Conservation (phyloP, 2,888 invertebrate species). For the Cheilosia vernalis region DNA sequence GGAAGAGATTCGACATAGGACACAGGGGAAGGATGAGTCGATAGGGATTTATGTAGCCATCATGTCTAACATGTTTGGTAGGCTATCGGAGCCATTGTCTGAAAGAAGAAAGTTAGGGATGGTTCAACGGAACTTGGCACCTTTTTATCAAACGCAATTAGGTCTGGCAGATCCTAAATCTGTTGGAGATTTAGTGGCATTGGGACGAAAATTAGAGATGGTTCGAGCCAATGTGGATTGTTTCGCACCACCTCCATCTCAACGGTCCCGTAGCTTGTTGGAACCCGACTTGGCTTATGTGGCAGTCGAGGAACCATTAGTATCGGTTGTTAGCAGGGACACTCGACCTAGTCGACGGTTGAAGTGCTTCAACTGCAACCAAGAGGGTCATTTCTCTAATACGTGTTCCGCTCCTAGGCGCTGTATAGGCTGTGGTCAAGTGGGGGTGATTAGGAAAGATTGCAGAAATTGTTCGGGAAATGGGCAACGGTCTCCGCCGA, state of each 20-base stretch:
- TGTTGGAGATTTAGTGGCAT: not conserved
- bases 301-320: not conserved
- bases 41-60: constrained; percentile 9
- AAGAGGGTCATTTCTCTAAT: not conserved
- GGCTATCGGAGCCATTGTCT: constrained; percentile 9
- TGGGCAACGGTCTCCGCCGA: not conserved
- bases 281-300: not conserved
- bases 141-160: constrained; percentile 1
- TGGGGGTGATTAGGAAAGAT: not conserved
- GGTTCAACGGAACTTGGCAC: not conserved
- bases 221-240: not conserved
- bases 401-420: not conserved
- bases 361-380: not conserved
- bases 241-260: too few species aligned
- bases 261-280: too few species aligned
- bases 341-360: not conserved
- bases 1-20: constrained; percentile 15
- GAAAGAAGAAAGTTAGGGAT: not conserved
- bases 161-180: not conserved
- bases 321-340: not conserved
- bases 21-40: constrained; percentile 7
- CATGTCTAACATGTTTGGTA: constrained; percentile 3
- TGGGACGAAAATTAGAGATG: not conserved
- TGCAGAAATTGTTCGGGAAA: constrained; percentile 1
- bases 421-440: not conserved